Evolutionary conservation across 2,888 invertebrate species (phyloP), one percentile per base, ranked within the genome.

Genomic region (Pachliopta kotzebuea): DNA sequence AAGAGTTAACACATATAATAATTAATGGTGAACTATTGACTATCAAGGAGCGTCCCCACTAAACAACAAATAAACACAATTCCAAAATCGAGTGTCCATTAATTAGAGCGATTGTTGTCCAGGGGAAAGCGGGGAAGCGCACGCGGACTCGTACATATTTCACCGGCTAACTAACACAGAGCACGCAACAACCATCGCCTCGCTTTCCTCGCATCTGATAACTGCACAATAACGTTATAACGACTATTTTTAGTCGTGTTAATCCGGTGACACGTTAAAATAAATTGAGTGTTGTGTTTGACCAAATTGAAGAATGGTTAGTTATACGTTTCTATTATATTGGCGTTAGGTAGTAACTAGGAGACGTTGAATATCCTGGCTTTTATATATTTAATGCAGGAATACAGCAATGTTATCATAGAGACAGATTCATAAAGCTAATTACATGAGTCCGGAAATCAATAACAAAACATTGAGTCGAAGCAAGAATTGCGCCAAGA

Each of bases 91-190:
- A 84, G 78, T 79, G 79, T 76, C 80, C 78, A 82, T 87, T 88
- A 87, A 89, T 89, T 86, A 87, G 83, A 75, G 72, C 83, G 78
- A 88, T 87, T 88, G 88, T 86, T 81, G 78, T 72, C 70, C 76
- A 71, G 74, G 72, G 74, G 77, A 62, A 62, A 62, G 62, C 61
- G 31, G 74, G 77, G 59, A 62, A 62, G 59, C 61, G 29, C 58
- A 57, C 26, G 49, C 58, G 20, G 26, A 18, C 24, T 62, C 54
- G 62, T 66, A 62, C 26, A 66, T 66, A 66, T 66, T 66, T 59
- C 50, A 66, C 50, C 55, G n/a, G 59, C 59, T 56, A 66, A 66
- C 65, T 62, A 66, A 66, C 65, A 74, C 75, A 78, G 82, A 84
- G 81, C 79, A 77, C 75, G 75, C 75, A 72, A 66, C 50, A 70